phyloP scores from a whole-genome alignment of 1,140 invertebrate species.

The Drosophila sechellia region DNA sequence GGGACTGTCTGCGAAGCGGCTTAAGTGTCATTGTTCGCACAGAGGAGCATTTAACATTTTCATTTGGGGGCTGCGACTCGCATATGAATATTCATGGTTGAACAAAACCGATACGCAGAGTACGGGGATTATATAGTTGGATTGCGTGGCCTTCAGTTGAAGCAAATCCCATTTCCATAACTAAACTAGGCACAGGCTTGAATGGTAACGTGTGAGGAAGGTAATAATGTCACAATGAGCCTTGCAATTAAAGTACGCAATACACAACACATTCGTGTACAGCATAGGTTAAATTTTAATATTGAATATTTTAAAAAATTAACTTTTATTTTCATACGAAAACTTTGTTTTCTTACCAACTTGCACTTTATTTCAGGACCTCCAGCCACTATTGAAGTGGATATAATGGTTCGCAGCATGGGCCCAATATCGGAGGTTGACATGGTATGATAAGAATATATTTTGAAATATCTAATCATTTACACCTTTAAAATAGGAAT shows the following conservation, averaged over 20 bases:
- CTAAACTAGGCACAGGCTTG: background rate
- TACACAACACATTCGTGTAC: background rate
- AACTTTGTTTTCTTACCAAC: no score
- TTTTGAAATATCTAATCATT: no score
- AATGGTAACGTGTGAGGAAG: background rate
- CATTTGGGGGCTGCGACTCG: conserved; percentile 48
- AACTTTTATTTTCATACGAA: no score
- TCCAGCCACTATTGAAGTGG: conserved; percentile 92
- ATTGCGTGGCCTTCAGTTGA: conserved; percentile 22
- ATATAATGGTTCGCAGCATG: conserved; percentile 95
- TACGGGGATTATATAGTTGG: conserved; percentile 31
- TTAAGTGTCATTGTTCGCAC: conserved; percentile 78
- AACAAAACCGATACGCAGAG: conserved; percentile 30
- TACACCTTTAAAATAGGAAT: no score
- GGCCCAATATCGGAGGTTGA: conserved; percentile 95
- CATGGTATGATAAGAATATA: conserved; percentile 87
- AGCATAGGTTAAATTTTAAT: background rate
- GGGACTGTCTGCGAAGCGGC: conserved; percentile 70
- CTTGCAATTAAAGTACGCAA: background rate
- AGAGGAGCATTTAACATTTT: conserved; percentile 71
- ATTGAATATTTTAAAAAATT: no score
- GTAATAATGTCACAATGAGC: background rate
- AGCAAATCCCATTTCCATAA: conserved; percentile 10
- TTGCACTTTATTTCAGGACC: conserved; percentile 86
- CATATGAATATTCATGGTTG: conserved; percentile 47